Conservation (phyloP, 2,888 invertebrate species). For the Tetragonisca angustula region DNA sequence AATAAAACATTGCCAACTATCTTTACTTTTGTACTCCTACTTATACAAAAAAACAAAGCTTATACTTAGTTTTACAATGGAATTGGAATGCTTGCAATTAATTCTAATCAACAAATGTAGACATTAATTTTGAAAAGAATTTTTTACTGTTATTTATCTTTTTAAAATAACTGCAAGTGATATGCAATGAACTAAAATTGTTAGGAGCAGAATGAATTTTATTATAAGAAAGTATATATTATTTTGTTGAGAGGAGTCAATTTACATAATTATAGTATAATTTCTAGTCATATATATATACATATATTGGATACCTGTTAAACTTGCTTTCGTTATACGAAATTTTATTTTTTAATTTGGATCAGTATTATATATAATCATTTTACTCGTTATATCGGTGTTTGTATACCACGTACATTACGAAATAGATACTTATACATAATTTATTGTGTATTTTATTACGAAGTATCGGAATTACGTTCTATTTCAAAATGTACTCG, state of each 20-base stretch:
- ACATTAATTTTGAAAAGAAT: conserved; percentile 15
- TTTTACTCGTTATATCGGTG: conserved; percentile 52
- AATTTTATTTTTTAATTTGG: conserved; percentile 63
- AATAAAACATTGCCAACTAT: conserved; percentile 67
- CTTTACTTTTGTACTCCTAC: conserved; percentile 64
- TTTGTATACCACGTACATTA: conserved; percentile 68
- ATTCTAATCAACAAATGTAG: conserved; percentile 14
- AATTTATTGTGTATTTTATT: conserved; percentile 72
- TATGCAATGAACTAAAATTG: conserved; percentile 22
- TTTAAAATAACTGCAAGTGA: conserved; percentile 21
- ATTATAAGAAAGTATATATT: conserved; percentile 16
- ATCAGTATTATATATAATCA: conserved; percentile 73
- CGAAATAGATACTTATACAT: conserved; percentile 71
- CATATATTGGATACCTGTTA: conserved; percentile 60
- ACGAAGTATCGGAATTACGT: conserved; percentile 22
- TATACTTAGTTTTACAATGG: conserved; percentile 39
- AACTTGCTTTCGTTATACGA: conserved; percentile 45
- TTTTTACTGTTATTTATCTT: conserved; percentile 26
- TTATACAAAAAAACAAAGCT: conserved; percentile 25
- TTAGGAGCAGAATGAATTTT: conserved; percentile 18
- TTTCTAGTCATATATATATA: conserved; percentile 75
- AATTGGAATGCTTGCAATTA: conserved; percentile 52
- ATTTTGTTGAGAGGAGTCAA: conserved; percentile 39
- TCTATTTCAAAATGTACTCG: conserved; percentile 45
- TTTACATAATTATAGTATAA: conserved; percentile 50